Percentiles rank a stretch among this genome's conserved stretches.
Conservation (phyloP, 2,888 invertebrate species). For the Cheilosia variabilis region DNA sequence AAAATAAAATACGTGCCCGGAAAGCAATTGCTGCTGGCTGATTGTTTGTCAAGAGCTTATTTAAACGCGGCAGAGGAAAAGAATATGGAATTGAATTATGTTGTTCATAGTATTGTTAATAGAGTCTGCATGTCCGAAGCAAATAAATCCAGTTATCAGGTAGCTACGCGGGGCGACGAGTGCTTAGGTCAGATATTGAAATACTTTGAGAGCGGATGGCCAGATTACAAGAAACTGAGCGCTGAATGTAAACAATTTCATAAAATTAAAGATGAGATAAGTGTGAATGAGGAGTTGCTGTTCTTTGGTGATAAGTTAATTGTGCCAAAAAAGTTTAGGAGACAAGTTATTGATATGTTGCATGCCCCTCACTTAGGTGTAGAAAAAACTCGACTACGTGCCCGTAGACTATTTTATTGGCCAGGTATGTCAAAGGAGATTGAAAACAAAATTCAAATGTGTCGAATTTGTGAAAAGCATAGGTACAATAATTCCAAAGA, state of each 20-base stretch:
- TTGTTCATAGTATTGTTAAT: constrained; percentile 58
- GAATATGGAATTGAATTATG: constrained; percentile 30
- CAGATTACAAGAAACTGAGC: neutral
- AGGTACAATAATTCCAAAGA: constrained; percentile 18
- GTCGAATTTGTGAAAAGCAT: constrained; percentile 36
- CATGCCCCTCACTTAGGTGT: constrained; percentile 79
- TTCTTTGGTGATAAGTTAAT: constrained; percentile 55
- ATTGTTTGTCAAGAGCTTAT: constrained; percentile 73
- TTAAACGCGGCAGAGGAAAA: constrained; percentile 43
- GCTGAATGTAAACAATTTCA: neutral
- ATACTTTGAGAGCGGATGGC: neutral
- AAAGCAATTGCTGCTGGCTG: constrained; percentile 66
- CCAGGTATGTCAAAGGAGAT: constrained; percentile 78
- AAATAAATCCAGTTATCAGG: neutral
- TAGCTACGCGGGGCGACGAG: neutral
- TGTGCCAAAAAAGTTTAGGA: constrained; percentile 72
- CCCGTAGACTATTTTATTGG: constrained; percentile 76
- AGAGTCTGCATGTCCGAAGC: neutral
- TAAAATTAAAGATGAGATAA: neutral
- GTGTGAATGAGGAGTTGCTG: no score
- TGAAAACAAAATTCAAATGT: constrained; percentile 67
- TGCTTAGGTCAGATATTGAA: neutral
- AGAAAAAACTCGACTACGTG: constrained; percentile 78
- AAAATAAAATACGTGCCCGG: constrained; percentile 74
- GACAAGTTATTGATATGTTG: constrained; percentile 73